A percentile compares a stretch with the other conserved stretches of the same genome.
phyloP scores from a whole-genome alignment of 2,113 vertebrate genomes.

The Bos indicus region DNA sequence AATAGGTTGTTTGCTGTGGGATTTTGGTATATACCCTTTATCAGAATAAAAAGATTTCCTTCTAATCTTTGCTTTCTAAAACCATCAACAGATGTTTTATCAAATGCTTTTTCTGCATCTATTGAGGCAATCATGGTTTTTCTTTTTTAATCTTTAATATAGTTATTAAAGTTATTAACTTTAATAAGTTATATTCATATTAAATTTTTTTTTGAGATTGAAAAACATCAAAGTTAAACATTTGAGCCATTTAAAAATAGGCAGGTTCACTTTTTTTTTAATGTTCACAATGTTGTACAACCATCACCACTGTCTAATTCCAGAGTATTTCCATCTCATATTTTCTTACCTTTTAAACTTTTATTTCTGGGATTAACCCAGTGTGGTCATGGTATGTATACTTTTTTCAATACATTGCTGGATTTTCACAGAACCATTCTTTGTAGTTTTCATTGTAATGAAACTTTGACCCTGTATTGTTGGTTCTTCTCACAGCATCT shows the following conservation, averaged over 20 bases:
- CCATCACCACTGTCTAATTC: not conserved
- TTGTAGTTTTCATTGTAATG: constrained; percentile 23
- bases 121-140: not conserved
- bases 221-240: not conserved
- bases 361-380: not conserved
- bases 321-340: not conserved
- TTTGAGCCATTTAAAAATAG: constrained; percentile 10
- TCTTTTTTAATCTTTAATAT: constrained; percentile 2
- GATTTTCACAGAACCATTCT: not conserved
- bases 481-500: constrained; percentile 87
- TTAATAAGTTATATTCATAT: not conserved
- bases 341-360: not conserved
- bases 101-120: not conserved
- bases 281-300: not conserved
- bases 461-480: constrained; percentile 28
- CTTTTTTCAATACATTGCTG: not conserved
- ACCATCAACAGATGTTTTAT: not conserved
- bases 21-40: not conserved
- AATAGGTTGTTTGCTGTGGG: not conserved
- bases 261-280: not conserved
- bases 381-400: not conserved
- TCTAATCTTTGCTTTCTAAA: not conserved
- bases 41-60: not conserved
- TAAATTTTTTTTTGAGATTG: not conserved
- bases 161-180: not conserved